Base-by-base conservation (phyloP, 2,113 vertebrate species). In the Odocoileus virginianus region DNA sequence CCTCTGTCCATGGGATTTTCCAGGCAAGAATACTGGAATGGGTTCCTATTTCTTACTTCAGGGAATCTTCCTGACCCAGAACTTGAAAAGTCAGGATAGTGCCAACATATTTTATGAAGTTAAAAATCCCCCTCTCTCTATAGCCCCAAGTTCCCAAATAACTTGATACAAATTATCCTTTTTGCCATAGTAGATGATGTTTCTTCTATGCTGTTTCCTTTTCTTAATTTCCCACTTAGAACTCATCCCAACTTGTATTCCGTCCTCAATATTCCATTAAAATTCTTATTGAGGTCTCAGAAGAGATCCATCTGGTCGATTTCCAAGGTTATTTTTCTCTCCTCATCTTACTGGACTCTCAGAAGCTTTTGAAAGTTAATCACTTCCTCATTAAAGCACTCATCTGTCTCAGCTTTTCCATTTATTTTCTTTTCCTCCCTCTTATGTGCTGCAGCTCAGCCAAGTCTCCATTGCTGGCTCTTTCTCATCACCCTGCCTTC, bases 281-380 rank as follows among this genome's bases (percentile, higher is more conserved):
- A 78, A 89, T 93, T 91, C 71, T 58, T 83, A 27, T 52, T 79
- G 91, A 91, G n/a, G 45, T 54, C 61, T 89, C 55, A 79, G 67
- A 78, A 93, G 95, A 89, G 50, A 83, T 89, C 28, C 16, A 43
- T 60, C 55, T 87, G 54, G 74, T 90, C 74, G 40, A 76, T 95
- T 82, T 94, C 57, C 87, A 94, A 92, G 87, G 57, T 89, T 84
- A 94, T 33, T 81, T 76, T 97, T 97, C 94, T 67, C 33, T 96
- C 17, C n/a, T 97, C 58, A 45, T 54, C 36, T 88, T 67, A 58
- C 4, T 92, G 30, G 94, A 84, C 47, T 96, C 87, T 85, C 36
- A 36, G 96, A 88, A 86, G 50, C 40, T 89, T 88, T 82, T 78
- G 60, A 76, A 96, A 92, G 43, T 76, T 93, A 74, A 93, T 61